Evolutionary conservation across 1,140 invertebrate species (phyloP).

Genomic region (Eupristina koningsbergeri): DNA sequence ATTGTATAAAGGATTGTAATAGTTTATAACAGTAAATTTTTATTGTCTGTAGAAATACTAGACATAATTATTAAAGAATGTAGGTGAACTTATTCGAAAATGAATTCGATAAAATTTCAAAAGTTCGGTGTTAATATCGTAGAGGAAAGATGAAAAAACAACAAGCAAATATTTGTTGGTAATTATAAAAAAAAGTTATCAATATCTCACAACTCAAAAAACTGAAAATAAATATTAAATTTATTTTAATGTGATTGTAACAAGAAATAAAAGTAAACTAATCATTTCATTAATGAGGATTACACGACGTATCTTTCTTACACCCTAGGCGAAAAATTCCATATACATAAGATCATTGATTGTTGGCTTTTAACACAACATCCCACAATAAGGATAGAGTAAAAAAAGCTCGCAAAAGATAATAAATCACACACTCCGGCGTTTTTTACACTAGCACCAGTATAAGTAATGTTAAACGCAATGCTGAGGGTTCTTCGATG

Average conservation of each 20-base stretch:
- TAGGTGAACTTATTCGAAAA: too few relatives aligned
- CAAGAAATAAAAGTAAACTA: too few relatives aligned
- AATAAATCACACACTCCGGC: not conserved
- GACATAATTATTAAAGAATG: not conserved
- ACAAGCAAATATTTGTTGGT: too few relatives aligned
- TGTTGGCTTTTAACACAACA: not conserved
- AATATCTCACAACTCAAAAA: too few relatives aligned
- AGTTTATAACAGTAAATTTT: not conserved
- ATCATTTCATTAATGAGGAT: too few relatives aligned
- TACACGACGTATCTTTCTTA: too few relatives aligned
- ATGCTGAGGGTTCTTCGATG: too few relatives aligned
- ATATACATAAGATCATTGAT: not conserved
- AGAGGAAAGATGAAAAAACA: too few relatives aligned
- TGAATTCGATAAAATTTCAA: not conserved
- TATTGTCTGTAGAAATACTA: not conserved
- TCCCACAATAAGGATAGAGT: not conserved
- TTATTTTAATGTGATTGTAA: too few relatives aligned
- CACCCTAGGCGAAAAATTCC: not conserved
- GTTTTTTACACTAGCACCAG: slow-evolving; percentile 13
- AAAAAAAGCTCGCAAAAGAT: not conserved
- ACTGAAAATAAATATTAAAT: too few relatives aligned
- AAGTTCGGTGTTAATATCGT: too few relatives aligned
- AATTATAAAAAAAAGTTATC: too few relatives aligned
- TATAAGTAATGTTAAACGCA: not conserved
- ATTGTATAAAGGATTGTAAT: not conserved